A percentile compares a stretch with the other conserved stretches of the same genome.
These are phyloP conservation scores for Catharus bicknelli DNA, from an alignment of 2,113 vertebrate genomes.

Conservation along the genomic window DNA sequence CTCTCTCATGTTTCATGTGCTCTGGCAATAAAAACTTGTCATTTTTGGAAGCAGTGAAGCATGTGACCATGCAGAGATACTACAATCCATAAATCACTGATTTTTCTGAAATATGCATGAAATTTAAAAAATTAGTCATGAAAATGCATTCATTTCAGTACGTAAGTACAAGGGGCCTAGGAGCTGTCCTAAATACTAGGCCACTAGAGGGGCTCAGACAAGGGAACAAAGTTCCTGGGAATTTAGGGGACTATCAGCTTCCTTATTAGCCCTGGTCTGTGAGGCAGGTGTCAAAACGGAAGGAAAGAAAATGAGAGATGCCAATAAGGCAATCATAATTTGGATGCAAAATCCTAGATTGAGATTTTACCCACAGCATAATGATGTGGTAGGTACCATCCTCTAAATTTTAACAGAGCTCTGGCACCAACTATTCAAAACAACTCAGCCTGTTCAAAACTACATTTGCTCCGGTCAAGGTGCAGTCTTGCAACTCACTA, in stretches of 20 bases:
- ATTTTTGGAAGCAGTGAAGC: neutral
- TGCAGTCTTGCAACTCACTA: neutral
- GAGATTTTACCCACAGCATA: neutral
- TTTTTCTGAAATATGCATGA: neutral
- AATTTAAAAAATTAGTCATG: accelerated
- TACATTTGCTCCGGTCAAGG: neutral
- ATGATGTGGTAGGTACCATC: neutral
- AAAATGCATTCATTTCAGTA: neutral
- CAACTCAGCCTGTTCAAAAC: neutral
- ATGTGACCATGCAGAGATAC: accelerated
- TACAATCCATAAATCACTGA: neutral
- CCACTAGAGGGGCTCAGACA: neutral
- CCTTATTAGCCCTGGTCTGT: neutral
- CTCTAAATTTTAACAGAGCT: neutral
- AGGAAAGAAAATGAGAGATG: neutral
- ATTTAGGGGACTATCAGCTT: accelerated
- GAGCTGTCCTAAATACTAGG: neutral
- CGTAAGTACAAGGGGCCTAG: neutral
- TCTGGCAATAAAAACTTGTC: neutral
- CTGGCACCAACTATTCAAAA: neutral
- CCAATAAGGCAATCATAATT: neutral
- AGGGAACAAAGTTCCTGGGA: neutral
- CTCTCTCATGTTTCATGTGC: neutral
- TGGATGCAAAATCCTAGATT: neutral
- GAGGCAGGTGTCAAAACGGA: neutral